Percentiles rank a stretch among this genome's conserved stretches.
phyloP scores from a whole-genome alignment of 2,888 invertebrate species.

The Drosophila imparisetae region DNA sequence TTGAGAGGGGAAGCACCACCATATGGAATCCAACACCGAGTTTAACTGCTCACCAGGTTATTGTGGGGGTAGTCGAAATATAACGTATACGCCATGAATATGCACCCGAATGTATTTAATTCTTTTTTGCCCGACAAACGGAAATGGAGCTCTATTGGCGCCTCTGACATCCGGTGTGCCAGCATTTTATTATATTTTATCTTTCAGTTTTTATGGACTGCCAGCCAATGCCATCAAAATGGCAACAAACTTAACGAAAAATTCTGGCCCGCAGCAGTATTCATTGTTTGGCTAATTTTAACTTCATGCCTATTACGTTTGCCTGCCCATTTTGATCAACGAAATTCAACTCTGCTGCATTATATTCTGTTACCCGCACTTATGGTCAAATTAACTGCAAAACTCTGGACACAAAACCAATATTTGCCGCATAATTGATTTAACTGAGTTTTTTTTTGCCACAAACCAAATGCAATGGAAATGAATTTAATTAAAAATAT shows the following conservation, averaged over 20 bases:
- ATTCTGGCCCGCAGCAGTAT: slow-evolving; percentile 29
- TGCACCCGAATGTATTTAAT: slow-evolving; percentile 34
- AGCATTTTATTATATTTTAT: slow-evolving; percentile 12
- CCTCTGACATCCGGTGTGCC: slow-evolving; percentile 38
- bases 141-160: slow-evolving; percentile 48
- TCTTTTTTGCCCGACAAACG: slow-evolving; percentile 18
- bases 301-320: slow-evolving; percentile 2
- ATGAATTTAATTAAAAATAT: slow-evolving; percentile 39
- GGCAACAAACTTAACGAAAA: slow-evolving; percentile 8
- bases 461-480: slow-evolving; percentile 20
- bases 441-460: slow-evolving; percentile 23
- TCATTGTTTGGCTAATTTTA: slow-evolving; percentile 42
- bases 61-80: slow-evolving; percentile 45
- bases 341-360: slow-evolving; percentile 9
- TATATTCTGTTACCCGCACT: slow-evolving; percentile 14
- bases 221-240: slow-evolving; percentile 4
- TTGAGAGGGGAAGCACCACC: slow-evolving; percentile 23
- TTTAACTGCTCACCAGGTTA: slow-evolving; percentile 31
- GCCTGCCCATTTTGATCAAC: slow-evolving; percentile 35
- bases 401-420: slow-evolving; percentile 20
- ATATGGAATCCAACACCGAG: slow-evolving; percentile 13
- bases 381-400: slow-evolving; percentile 40
- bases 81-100: slow-evolving; percentile 52
- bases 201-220: slow-evolving; percentile 7
- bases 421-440: slow-evolving; percentile 24